Base-by-base conservation (phyloP, 2,113 vertebrate species). In the Rousettus leschenaultii region DNA sequence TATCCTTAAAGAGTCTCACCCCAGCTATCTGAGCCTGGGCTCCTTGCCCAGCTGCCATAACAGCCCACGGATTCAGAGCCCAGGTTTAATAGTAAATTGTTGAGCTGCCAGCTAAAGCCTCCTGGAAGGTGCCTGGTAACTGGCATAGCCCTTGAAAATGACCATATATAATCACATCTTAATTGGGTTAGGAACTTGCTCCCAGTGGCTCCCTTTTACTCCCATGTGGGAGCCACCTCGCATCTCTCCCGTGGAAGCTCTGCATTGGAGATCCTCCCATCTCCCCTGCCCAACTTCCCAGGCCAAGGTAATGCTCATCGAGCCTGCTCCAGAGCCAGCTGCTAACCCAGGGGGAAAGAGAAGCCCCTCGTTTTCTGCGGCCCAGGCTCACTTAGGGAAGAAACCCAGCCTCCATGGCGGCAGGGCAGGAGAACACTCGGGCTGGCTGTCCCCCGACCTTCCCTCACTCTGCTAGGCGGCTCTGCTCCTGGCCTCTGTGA, bases 1-100 rank as follows among this genome's bases (percentile, higher is more conserved):
- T 88, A 88, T 92, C 94, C 55, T 94, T 92, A 94, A 95, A 96
- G 88, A 89, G 84, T 97, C 65, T 71, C 55, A 92, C 45, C 79
- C 59, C 71, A 80, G 79, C 87, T 92, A 57, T 43, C 92, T 90
- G 88, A 63, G 90, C 65, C 75, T 13, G 33, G 90, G 91, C 91
- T 92, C 66, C 80, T 92, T 3, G 19, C 92, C 92, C 68, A 74
- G 77, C 93, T 77, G 63, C 55, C 0, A 0, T 6, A n/a, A n/a
- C 91, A 82, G 77, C 92, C 91, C 82, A 71, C n/a, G 0, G 59
- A 73, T 85, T 88, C 65, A 51, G 59, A 86, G 63, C 68, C 55
- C 80, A 86, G 92, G 86, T 79, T 93, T 91, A 55, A 73, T 4
- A n/a, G 74, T 71, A 53, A 84, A 30, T 66, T 82, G 77, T 88